These are phyloP conservation scores for Trachymyrmex cornetzi DNA, from an alignment of 1,140 invertebrate genomes.

Conservation along the genomic window DNA sequence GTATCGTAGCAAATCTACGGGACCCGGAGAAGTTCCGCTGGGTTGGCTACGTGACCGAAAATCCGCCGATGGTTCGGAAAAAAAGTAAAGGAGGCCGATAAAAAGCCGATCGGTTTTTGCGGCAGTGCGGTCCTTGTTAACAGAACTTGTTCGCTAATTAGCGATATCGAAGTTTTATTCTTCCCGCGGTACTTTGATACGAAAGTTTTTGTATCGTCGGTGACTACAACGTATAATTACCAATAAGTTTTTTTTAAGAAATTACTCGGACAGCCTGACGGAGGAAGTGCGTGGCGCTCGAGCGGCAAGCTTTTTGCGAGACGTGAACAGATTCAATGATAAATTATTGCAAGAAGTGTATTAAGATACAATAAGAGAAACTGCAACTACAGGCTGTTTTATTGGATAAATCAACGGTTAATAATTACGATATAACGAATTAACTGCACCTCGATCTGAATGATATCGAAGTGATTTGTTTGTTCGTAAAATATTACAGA, in stretches of 20 bases:
- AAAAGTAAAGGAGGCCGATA: neutral
- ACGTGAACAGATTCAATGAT: neutral
- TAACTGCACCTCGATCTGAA: neutral
- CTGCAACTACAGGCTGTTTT: neutral
- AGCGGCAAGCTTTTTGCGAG: neutral
- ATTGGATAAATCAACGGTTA: neutral
- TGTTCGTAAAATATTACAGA: neutral
- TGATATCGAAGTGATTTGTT: neutral
- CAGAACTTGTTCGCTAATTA: neutral
- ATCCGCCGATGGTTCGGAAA: neutral
- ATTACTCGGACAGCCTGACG: neutral
- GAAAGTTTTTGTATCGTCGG: neutral
- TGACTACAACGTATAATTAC: neutral
- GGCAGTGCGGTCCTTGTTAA: neutral
- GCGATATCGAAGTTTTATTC: too few species aligned
- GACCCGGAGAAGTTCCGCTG: neutral
- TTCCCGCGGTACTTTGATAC: neutral
- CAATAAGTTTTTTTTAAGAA: neutral
- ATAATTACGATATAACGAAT: neutral
- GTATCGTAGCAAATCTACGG: neutral
- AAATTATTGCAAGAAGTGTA: neutral
- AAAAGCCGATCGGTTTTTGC: neutral
- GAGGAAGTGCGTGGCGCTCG: neutral
- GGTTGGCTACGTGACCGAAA: neutral
- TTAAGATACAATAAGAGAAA: neutral